Base-by-base conservation (phyloP, 1,140 invertebrate genomes). In the Caenorhabditis remanei region DNA sequence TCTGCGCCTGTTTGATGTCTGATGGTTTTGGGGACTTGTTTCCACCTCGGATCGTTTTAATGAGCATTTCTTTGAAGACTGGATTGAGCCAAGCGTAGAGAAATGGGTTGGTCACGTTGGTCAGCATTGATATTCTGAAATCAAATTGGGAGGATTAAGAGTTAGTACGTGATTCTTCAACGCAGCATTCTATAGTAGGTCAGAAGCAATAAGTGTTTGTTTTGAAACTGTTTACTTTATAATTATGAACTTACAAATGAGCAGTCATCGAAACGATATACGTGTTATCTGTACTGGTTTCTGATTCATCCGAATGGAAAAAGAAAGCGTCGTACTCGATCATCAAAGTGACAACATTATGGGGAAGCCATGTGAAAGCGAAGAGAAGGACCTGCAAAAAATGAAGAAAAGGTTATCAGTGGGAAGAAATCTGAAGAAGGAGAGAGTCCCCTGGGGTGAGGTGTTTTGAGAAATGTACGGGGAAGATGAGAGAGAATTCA, bases 71-170 rank as follows among this genome's bases (percentile, higher is more conserved):
- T 89, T 96, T 95, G 93, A 99, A 99, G 93, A 98, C 98, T 87
- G 99, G 97, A 93, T 99, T 99, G 93, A 99, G 95, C 96, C 97
- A 99, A 67, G 97, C 97, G 93, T 99, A 99, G 6, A 99, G 94
- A 89, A 99, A 95, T 0, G 97, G 96, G 93, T 98, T 98, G 93
- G 97, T 97, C 92, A 97, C 97, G 0, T 96, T 97, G 4, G 96
- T 97, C 95, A 96, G 96, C 94, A 98, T 98, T 50, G 97, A 97
- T 87, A 98, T 95, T 13, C 90, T 90, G 86, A 19, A 90, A 88
- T 65, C 21, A 24, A 21, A 32, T n/a, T 19, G 96, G 95, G 92
- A n/a, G 98, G 97, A 2, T 95, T 95, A 32, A 1, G 32, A 32
- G 32, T 32, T 32, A 32, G 2, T 32, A 32, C 32, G 32, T 32